Conservation (phyloP, 2,888 invertebrate genomes). For the Campoletis raptor region DNA sequence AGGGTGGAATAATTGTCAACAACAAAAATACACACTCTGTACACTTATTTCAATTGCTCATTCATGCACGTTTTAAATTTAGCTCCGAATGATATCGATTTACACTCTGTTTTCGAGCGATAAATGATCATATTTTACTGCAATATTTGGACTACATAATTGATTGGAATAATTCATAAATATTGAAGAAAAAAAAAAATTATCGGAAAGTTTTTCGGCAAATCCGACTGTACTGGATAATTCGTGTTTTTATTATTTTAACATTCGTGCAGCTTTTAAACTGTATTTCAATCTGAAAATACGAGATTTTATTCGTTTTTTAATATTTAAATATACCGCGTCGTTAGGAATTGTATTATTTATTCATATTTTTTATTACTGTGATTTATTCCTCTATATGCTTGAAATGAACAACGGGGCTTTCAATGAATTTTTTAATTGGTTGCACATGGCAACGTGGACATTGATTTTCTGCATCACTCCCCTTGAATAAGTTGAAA, state of each 20-base stretch:
- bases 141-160: background rate
- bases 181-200: background rate
- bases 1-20: background rate
- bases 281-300: background rate
- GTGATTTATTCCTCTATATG: background rate
- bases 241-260: background rate
- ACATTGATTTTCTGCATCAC: background rate
- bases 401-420: background rate
- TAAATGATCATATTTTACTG: background rate
- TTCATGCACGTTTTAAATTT: background rate
- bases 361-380: background rate
- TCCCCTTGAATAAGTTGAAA: background rate
- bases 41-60: slow-evolving; percentile 3
- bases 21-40: background rate
- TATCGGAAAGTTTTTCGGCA: background rate
- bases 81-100: background rate
- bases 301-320: background rate
- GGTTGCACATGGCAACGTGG: background rate
- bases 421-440: background rate
- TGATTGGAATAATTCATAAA: background rate
- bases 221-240: background rate
- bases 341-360: no score
- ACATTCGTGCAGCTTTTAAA: background rate
- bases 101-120: background rate
- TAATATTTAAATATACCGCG: background rate